Conservation (phyloP, 2,113 vertebrate species). For the Anas platyrhynchos region DNA sequence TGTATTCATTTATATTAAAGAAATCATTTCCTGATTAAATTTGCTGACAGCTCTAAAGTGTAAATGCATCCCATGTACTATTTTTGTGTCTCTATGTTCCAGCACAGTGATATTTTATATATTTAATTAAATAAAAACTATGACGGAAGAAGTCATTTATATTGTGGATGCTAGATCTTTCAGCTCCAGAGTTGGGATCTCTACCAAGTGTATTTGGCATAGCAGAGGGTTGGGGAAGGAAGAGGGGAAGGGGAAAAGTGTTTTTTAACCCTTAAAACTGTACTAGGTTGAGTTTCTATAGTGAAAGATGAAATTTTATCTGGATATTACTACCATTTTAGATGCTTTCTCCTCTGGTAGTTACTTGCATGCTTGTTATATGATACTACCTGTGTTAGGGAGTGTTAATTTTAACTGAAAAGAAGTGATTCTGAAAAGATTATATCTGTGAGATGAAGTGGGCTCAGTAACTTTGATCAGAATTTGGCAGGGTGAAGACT, state of each 20-base stretch:
- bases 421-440: background rate
- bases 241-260: background rate
- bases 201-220: background rate
- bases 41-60: conserved; percentile 1
- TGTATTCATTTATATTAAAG: conserved; percentile 44
- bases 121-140: conserved; percentile 25
- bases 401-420: background rate
- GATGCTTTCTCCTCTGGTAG: background rate
- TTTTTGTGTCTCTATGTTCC: conserved; percentile 26
- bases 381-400: background rate
- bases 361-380: background rate
- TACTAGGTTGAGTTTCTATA: background rate
- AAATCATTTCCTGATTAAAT: background rate
- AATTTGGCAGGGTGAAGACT: background rate
- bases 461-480: background rate
- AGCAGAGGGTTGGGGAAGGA: background rate
- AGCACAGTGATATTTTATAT: background rate
- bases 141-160: background rate
- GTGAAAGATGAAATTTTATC: background rate
- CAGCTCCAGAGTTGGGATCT: background rate
- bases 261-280: background rate
- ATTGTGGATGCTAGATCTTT: background rate
- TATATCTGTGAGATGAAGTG: background rate
- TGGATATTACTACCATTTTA: background rate
- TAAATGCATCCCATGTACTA: background rate